Evolutionary conservation across 2,113 vertebrate genomes (phyloP), one percentile per base, ranked within the genome.

Genomic region (Melanocharis versteri): DNA sequence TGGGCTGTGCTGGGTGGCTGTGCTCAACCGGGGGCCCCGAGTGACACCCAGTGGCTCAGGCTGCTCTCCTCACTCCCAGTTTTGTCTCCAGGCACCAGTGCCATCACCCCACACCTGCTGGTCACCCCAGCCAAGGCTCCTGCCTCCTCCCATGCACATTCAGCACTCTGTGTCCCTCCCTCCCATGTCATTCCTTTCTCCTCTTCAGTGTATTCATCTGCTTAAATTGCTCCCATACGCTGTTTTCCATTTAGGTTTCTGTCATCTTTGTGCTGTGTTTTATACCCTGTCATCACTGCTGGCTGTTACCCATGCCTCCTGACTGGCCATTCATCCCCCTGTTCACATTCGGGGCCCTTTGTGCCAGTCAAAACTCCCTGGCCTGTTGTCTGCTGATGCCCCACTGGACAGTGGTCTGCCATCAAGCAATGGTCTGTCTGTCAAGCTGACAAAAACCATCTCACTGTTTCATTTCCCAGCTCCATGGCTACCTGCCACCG

Each of bases 1-100:
- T 0, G 3, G 16, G 5, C 61, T 21, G 28, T 26, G 61, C 28
- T 2, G 2, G 3, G 3, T 5, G 22, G 4, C 27, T 6, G 1
- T 16, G 44, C 28, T 48, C 65, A 20, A 1, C 39, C 10, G 2
- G 8, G 33, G 1, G 0, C 44, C 11, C 7, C 39, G 4, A 14
- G 53, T 10, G 54, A 7, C 47, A 31, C 26, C 13, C 48, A 4
- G n/a, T 2, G 17, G 31, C 54, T 83, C 58, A 14, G 21, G 31
- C 58, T 6, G 2, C 44, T 37, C 13, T 44, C 42, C 27, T 60
- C 8, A 0, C 3, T 13, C 58, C 51, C 19, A 6, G 14, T 28
- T 53, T 3, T 61, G 40, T 54, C 40, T 23, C 47, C n/a, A 50
- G 56, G 18, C 35, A 20, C 31, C 35, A 20, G 18, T 33, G 53